Percentiles rank a stretch among this genome's conserved stretches.
phyloP scores from a whole-genome alignment of 2,888 invertebrate genomes.

The Scaeva pyrastri region DNA sequence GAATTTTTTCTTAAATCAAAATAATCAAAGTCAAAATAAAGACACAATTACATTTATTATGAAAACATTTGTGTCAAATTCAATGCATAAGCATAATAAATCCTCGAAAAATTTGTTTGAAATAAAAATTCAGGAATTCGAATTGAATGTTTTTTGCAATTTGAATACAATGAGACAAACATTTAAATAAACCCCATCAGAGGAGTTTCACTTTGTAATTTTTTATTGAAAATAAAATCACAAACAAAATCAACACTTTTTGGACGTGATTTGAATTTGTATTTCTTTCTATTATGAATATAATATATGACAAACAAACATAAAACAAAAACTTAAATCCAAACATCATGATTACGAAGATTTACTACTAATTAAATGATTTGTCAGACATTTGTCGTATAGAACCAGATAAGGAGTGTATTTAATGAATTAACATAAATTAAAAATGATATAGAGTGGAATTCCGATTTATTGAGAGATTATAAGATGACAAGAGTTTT shows the following conservation, averaged over 20 bases:
- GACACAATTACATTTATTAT: conserved; percentile 71
- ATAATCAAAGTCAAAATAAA: conserved; percentile 45
- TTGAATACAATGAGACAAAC: conserved; percentile 68
- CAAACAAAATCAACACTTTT: conserved; percentile 50
- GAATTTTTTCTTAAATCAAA: background rate
- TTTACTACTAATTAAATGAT: conserved; percentile 65
- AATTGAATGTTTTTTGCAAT: conserved; percentile 41
- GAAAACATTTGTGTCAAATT: conserved; percentile 69
- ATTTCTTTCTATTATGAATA: background rate
- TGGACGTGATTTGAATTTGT: conserved; percentile 55
- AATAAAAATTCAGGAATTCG: conserved; percentile 37
- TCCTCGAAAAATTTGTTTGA: conserved; percentile 16
- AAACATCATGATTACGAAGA: conserved; percentile 43
- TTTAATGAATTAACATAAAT: conserved; percentile 45
- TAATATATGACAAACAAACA: background rate
- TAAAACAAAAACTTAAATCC: background rate
- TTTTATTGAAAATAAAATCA: conserved; percentile 15
- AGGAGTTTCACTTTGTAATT: conserved; percentile 53
- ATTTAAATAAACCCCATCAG: conserved; percentile 15
- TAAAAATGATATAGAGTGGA: conserved; percentile 21
- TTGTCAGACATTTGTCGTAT: conserved; percentile 40
- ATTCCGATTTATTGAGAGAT: conserved; percentile 46
- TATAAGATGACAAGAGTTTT: conserved; percentile 30
- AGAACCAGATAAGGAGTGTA: conserved; percentile 33
- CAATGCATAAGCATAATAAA: conserved; percentile 50